A percentile compares a stretch with the other conserved stretches of the same genome.
Conservation (phyloP, 2,888 invertebrate species). For the Polylopha cassiicola region DNA sequence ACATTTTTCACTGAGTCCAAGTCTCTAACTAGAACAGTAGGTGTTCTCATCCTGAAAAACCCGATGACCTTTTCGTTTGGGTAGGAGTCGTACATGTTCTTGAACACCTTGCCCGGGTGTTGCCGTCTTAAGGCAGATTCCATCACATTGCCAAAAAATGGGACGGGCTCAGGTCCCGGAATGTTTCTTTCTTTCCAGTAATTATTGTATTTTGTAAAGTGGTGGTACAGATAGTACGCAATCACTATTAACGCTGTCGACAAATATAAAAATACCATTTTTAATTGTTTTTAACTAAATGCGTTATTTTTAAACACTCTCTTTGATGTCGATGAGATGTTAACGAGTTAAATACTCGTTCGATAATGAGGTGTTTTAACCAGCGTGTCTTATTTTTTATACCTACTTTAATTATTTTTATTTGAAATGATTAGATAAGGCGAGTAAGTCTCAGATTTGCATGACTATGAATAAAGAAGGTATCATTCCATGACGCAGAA, state of each 20-base stretch:
- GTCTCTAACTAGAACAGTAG: conserved; percentile 24
- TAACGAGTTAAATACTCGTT: no score
- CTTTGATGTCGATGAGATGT: no score
- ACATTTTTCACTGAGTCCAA: conserved; percentile 26
- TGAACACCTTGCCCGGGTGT: conserved; percentile 24
- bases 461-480: no score
- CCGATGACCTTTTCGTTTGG: conserved; percentile 35
- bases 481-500: no score
- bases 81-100: conserved; percentile 29
- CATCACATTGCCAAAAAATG: conserved; percentile 32
- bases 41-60: conserved; percentile 23
- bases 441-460: no score
- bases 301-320: no score
- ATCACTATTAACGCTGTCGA: neutral
- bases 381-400: no score
- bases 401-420: no score
- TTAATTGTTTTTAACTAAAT: no score
- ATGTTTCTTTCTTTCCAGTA: conserved; percentile 32
- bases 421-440: no score
- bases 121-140: conserved; percentile 25
- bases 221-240: conserved; percentile 15
- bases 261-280: neutral
- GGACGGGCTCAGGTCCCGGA: conserved; percentile 27
- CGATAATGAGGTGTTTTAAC: no score
- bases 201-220: conserved; percentile 27